phyloP scores from a whole-genome alignment of 2,113 vertebrate genomes.

The Todiramphus saurophagus region DNA sequence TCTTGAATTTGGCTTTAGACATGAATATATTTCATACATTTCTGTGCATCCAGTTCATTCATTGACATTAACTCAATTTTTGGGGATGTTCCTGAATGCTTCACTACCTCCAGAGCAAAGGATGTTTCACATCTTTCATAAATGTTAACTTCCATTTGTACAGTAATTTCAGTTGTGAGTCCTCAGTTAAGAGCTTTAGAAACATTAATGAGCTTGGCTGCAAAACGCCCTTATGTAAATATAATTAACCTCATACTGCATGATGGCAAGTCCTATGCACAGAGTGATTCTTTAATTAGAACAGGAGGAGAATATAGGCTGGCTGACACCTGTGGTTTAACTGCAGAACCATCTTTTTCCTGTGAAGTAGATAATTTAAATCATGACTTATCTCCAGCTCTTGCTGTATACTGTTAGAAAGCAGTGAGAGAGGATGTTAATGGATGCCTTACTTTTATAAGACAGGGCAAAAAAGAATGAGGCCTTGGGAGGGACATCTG shows the following conservation, averaged over 20 bases:
- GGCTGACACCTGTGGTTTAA: neutral
- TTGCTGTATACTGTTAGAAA: neutral
- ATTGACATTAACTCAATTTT: neutral
- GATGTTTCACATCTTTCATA: neutral
- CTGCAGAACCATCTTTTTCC: neutral
- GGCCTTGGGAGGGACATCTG: constrained; percentile 16
- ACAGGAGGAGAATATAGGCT: neutral
- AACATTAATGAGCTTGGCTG: neutral
- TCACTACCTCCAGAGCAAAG: neutral
- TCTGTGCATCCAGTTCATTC: neutral
- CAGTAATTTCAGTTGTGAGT: neutral
- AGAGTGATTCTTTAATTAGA: neutral
- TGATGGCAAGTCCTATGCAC: neutral
- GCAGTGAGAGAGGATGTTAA: constrained; percentile 9
- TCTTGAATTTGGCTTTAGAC: neutral
- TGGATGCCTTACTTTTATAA: constrained; percentile 30
- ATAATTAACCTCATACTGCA: neutral
- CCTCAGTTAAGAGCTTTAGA: neutral
- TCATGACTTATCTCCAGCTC: neutral
- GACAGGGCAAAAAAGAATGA: constrained; percentile 20
- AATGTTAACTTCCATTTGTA: neutral
- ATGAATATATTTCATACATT: neutral
- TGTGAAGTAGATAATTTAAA: neutral
- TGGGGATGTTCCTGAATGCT: neutral
- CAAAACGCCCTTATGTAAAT: neutral